Percentiles rank a stretch among this genome's conserved stretches.
These are phyloP conservation scores for Sarcophilus harrisii DNA, from an alignment of 2,797 vertebrate genomes.

Conservation along the genomic window DNA sequence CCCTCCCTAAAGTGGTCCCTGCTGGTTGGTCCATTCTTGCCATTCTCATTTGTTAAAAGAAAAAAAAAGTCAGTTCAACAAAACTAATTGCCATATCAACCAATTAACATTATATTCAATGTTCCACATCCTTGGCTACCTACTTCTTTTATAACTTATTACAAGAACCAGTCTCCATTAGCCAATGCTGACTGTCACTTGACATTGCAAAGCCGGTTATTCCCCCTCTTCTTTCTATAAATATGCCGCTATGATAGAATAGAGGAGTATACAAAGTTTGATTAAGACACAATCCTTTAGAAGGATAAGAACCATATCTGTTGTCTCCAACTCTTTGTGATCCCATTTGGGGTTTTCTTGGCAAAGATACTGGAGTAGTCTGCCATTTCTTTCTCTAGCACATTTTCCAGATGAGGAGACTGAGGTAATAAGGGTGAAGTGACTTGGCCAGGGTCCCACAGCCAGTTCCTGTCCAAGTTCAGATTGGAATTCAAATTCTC, in stretches of 20 bases:
- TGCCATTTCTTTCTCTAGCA: not conserved
- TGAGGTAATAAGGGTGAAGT: not conserved
- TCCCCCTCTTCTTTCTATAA: not conserved
- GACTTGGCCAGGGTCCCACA: not conserved
- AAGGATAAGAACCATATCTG: not conserved
- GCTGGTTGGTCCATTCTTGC: not conserved
- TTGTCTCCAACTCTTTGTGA: not conserved
- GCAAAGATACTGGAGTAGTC: not conserved
- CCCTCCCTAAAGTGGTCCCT: not conserved
- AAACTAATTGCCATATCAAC: not conserved
- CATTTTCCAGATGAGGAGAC: not conserved
- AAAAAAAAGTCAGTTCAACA: not conserved
- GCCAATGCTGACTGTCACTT: not conserved
- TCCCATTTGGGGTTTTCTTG: not conserved
- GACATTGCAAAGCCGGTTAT: not conserved
- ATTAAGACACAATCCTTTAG: not conserved
- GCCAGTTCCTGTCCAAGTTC: not conserved
- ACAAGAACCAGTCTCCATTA: not conserved
- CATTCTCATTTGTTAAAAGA: not conserved
- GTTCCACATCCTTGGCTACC: not conserved
- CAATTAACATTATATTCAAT: not conserved
- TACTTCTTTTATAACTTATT: not conserved
- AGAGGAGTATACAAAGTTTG: not conserved
- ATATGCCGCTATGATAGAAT: not conserved
- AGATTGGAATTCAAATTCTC: not conserved